These are phyloP conservation scores for Pteromalus puparum DNA, from an alignment of 1,140 invertebrate genomes.

Conservation along the genomic window DNA sequence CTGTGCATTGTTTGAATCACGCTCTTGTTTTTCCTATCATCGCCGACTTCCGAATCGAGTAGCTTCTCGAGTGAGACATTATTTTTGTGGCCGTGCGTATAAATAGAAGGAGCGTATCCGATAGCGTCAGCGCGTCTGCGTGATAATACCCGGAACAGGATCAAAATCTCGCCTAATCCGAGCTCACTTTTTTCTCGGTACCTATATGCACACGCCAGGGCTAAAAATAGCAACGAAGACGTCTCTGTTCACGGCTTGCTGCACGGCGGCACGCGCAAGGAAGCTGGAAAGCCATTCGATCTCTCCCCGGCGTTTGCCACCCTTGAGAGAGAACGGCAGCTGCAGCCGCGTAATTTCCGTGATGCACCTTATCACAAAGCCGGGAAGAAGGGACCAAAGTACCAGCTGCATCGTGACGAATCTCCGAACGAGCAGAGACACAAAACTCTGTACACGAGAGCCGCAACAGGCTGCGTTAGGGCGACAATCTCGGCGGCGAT, in stretches of 20 bases:
- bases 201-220: neutral
- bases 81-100: neutral
- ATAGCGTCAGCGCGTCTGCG: too few relatives aligned
- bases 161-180: neutral
- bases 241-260: neutral
- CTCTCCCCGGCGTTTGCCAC: neutral
- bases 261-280: neutral
- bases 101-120: neutral
- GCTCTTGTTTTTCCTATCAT: too few relatives aligned
- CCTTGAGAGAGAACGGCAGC: slow-evolving; percentile 33
- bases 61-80: too few relatives aligned
- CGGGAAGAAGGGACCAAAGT: slow-evolving; percentile 55
- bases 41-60: too few relatives aligned
- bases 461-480: neutral
- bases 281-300: neutral
- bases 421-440: slow-evolving; percentile 54
- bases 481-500: slow-evolving; percentile 26
- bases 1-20: neutral
- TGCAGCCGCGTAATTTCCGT: slow-evolving; percentile 53
- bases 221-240: slow-evolving; percentile 11
- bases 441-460: too few relatives aligned
- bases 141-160: neutral
- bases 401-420: slow-evolving; percentile 65
- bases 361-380: slow-evolving; percentile 63
- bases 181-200: neutral